These are phyloP conservation scores for Oscheius sp. DNA, from an alignment of 1,140 invertebrate genomes.

Conservation along the genomic window DNA sequence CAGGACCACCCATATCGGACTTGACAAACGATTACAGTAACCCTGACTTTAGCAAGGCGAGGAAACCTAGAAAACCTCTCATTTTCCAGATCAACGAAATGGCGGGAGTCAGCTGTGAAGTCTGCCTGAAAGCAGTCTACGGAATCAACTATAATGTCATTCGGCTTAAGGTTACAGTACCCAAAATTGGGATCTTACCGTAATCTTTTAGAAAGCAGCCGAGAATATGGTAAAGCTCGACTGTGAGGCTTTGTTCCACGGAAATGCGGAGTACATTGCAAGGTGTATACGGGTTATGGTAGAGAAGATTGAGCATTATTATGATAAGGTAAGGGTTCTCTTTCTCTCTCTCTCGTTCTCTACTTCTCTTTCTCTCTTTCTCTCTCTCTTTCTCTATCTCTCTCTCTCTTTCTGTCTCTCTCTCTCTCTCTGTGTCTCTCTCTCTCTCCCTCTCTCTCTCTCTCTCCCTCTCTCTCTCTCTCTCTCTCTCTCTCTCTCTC, in stretches of 20 bases:
- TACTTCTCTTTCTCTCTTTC: no score
- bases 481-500: no score
- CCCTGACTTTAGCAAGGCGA: no score
- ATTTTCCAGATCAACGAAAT: conserved; percentile 24
- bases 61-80: no score
- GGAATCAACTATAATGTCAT: conserved; percentile 30
- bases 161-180: conserved; percentile 19
- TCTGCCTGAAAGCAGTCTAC: conserved; percentile 28
- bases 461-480: no score
- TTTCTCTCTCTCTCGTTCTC: no score
- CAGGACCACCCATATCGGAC: neutral
- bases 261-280: conserved; percentile 12
- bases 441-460: no score
- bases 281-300: conserved; percentile 19
- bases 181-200: conserved; percentile 4
- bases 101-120: conserved; percentile 28
- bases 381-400: no score
- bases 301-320: conserved; percentile 22
- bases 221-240: conserved; percentile 15
- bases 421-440: no score
- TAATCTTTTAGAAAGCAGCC: conserved; percentile 16
- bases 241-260: conserved; percentile 24
- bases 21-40: no score
- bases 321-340: conserved; percentile 10
- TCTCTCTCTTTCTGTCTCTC: no score